Conservation (phyloP, 2,113 vertebrate genomes). For the Mola mola region DNA sequence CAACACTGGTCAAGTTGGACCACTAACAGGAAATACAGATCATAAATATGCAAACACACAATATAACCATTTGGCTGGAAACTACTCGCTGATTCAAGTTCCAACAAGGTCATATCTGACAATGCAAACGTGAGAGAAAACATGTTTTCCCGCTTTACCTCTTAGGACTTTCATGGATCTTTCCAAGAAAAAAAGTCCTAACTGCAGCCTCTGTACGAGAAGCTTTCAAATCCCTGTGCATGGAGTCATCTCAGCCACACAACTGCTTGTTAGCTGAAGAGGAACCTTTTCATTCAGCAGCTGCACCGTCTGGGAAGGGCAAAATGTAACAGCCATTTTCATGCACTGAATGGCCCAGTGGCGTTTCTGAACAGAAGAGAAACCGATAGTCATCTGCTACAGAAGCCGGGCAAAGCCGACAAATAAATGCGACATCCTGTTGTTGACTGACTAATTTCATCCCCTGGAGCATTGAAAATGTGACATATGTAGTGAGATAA, state of each 20-base stretch:
- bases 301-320: constrained; percentile 10
- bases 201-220: neutral
- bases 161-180: neutral
- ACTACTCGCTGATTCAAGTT: too few relatives aligned
- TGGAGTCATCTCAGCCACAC: constrained; percentile 16
- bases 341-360: constrained; percentile 23
- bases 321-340: constrained; percentile 24
- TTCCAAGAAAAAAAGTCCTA: neutral
- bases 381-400: constrained; percentile 24
- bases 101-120: neutral
- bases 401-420: neutral
- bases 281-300: constrained; percentile 35
- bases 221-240: neutral
- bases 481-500: neutral
- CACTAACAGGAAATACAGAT: too few relatives aligned
- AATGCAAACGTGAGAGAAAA: neutral
- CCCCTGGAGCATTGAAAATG: constrained; percentile 6
- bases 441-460: constrained; percentile 13
- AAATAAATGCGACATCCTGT: constrained; percentile 17
- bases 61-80: too few relatives aligned
- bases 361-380: constrained; percentile 3
- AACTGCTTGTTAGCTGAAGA: constrained; percentile 5
- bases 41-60: too few relatives aligned
- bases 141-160: neutral
- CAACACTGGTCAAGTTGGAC: too few relatives aligned